Percentiles rank a stretch among this genome's conserved stretches.
phyloP scores from a whole-genome alignment of 2,888 invertebrate genomes.

The Patella pellucida region DNA sequence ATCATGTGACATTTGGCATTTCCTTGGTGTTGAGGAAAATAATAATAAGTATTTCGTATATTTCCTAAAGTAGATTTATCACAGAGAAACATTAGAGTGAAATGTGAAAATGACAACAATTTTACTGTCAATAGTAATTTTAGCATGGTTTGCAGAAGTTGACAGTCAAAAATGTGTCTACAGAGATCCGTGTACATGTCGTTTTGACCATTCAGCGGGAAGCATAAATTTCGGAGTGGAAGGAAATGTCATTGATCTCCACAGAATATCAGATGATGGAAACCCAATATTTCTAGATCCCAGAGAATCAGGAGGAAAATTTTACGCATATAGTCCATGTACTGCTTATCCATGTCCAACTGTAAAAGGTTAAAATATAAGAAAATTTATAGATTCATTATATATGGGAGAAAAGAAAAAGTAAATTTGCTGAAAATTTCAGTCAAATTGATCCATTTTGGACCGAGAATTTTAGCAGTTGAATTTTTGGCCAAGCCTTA shows the following conservation, averaged over 20 bases:
- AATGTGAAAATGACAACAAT: too few relatives aligned
- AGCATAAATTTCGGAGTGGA: neutral
- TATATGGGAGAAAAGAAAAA: too few relatives aligned
- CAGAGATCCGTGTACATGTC: neutral
- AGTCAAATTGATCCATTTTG: too few relatives aligned
- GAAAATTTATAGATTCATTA: too few relatives aligned
- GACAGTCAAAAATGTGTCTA: neutral
- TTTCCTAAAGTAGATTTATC: too few relatives aligned
- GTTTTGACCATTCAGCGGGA: neutral
- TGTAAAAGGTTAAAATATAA: neutral
- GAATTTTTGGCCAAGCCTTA: too few relatives aligned
- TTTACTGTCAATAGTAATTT: neutral
- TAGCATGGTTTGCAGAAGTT: neutral
- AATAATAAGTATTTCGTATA: too few relatives aligned
- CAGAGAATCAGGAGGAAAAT: neutral
- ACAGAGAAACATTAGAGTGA: too few relatives aligned
- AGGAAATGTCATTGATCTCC: neutral
- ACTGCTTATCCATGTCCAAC: neutral
- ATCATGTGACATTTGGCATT: too few relatives aligned
- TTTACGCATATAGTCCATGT: neutral
- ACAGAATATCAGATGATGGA: slow-evolving; percentile 6
- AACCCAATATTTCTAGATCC: neutral
- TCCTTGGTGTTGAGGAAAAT: too few relatives aligned
- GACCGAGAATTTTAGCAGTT: too few relatives aligned
- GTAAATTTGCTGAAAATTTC: too few relatives aligned